A percentile compares a stretch with the other conserved stretches of the same genome.
Conservation (phyloP, 1,140 invertebrate species). For the Lasioglossum albipes region DNA sequence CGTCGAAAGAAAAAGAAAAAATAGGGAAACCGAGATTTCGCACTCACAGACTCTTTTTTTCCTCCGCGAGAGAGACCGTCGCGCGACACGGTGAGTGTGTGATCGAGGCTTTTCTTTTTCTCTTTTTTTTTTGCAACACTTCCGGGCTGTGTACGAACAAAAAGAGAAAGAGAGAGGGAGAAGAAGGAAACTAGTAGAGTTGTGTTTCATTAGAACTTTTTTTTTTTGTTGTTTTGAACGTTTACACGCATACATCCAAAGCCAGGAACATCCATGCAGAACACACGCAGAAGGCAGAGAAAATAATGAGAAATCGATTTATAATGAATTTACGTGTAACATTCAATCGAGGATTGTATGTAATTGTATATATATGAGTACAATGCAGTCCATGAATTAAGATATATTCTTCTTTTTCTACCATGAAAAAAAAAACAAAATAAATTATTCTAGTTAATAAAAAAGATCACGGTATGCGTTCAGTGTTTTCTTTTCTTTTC, state of each 20-base stretch:
- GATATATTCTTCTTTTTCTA: conserved; percentile 82
- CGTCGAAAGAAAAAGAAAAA: conserved; percentile 40
- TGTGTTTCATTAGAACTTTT: conserved; percentile 39
- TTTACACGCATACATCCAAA: conserved; percentile 20
- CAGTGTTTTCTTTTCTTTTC: conserved; percentile 49
- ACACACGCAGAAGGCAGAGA: conserved; percentile 58
- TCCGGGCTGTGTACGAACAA: background rate
- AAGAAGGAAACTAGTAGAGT: conserved; percentile 15
- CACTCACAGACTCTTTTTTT: conserved; percentile 53
- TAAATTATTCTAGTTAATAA: conserved; percentile 83
- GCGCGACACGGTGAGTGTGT: background rate
- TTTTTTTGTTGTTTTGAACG: conserved; percentile 24
- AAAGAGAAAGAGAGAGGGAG: background rate
- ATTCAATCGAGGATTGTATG: conserved; percentile 80
- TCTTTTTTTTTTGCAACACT: background rate
- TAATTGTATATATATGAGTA: conserved; percentile 77
- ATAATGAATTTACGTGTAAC: conserved; percentile 78
- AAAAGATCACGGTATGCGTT: conserved; percentile 67
- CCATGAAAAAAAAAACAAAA: conserved; percentile 78
- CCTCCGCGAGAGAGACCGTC: conserved; percentile 2
- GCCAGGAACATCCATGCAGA: background rate
- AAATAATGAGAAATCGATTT: conserved; percentile 71
- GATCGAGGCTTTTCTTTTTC: background rate
- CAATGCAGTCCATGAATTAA: conserved; percentile 79
- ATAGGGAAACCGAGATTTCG: conserved; percentile 27